phyloP scores from a whole-genome alignment of 2,888 invertebrate genomes.

The Cinara cedri region DNA sequence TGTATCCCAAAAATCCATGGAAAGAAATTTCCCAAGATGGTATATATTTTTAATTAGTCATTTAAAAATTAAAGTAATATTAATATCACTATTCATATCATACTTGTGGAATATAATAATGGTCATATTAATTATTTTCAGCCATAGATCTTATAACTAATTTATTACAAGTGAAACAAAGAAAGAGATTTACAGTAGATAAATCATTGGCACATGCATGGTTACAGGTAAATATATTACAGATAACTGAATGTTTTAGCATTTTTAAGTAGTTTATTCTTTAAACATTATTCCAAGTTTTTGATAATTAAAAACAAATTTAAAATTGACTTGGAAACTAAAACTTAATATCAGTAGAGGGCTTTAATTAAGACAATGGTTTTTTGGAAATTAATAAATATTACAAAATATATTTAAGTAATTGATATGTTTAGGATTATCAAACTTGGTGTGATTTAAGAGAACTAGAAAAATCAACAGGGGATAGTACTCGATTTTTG shows the following conservation, averaged over 20 bases:
- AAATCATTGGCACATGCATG: conserved; percentile 94
- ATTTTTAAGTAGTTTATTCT: no score
- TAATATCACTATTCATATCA: no score
- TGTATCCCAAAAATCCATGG: conserved; percentile 99
- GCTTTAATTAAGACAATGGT: no score
- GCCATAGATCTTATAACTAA: conserved; percentile 98
- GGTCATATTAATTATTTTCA: conserved; percentile 64
- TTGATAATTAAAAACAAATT: no score
- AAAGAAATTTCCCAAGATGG: conserved; percentile 92
- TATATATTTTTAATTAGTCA: conserved; percentile 62
- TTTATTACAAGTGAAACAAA: conserved; percentile 93
- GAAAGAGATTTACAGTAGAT: conserved; percentile 94
- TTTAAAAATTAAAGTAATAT: no score
- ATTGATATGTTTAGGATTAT: conserved; percentile 70
- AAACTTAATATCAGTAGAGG: no score
- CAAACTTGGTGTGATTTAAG: conserved; percentile 95
- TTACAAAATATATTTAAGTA: conserved; percentile 24
- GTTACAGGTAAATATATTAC: conserved; percentile 79
- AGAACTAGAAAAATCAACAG: conserved; percentile 74
- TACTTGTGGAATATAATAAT: no score
- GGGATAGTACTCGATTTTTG: conserved; percentile 74
- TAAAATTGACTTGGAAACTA: no score
- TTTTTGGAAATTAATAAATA: background rate
- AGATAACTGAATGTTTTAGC: no score
- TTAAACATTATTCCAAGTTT: no score